Base-by-base conservation (phyloP, 2,113 vertebrate species). In the Actenoides lindsayi region DNA sequence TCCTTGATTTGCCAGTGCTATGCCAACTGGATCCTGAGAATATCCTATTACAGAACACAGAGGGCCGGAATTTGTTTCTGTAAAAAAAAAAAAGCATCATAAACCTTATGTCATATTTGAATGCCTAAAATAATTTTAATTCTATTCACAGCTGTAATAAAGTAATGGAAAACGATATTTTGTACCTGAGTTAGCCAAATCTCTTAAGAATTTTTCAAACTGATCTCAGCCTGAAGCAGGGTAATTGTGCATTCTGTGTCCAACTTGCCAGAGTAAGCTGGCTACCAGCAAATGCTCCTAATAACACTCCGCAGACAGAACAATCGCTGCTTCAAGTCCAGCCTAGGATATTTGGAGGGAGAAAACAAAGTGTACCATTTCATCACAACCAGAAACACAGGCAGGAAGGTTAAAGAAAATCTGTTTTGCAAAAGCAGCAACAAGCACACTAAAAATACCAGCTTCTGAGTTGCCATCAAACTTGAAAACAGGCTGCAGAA, bases 261-360 rank as follows among this genome's bases (percentile, higher is more conserved):
- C 71, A 83, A 23, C 59, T 62, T 77, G 91, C 76, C 91, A 92
- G 68, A 48, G 17, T 56, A 73, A 74, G 35, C 73, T 87, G 89
- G 83, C 83, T 83, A 54, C 73, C 3, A 2, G 64, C 5, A 4
- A 92, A 71, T 3, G 5, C 21, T 86, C 91, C 80, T 74, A 77
- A 77, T 89, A 88, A 83, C 73, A 77, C 31, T 91, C 73, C 77
- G 74, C 77, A 81, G 89, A 77, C 46, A 95, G 63, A 87, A 67
- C 82, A 96, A 94, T 53, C 80, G 69, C 64, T 87, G 87, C 60
- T 89, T 81, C 80, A 73, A 70, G 56, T 89, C 73, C 68, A 93
- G 73, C 44, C 53, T 33, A 60, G 39, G 44, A 68, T 56, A 19
- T 64, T 79, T 79, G 44, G 20, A 64, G n/a, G 3, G 21, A 15